Conservation (phyloP, 2,797 vertebrate species). For the Heterohyrax brucei region DNA sequence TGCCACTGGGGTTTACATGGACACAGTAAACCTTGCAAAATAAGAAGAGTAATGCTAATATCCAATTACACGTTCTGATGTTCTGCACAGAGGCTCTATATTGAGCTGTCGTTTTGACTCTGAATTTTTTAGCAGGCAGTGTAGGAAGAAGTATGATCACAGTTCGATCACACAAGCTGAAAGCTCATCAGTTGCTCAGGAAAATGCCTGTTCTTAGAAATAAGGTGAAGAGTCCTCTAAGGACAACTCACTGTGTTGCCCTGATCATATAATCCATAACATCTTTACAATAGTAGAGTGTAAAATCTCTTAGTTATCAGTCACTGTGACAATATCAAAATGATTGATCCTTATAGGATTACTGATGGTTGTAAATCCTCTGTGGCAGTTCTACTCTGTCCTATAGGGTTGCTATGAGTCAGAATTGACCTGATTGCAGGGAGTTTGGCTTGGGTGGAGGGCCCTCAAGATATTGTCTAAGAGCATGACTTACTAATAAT, state of each 20-base stretch:
- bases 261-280: neutral
- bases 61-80: neutral
- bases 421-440: no score
- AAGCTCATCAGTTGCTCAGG: neutral
- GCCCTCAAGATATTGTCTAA: rapidly evolving
- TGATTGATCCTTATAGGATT: neutral
- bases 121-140: neutral
- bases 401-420: no score
- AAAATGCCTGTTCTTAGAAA: neutral
- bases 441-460: neutral
- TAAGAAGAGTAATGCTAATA: neutral
- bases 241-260: neutral
- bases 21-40: neutral
- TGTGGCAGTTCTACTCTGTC: no score
- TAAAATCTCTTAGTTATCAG: neutral
- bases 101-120: neutral
- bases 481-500: neutral
- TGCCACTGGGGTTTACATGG: no score
- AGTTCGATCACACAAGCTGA: neutral
- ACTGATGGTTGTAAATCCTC: no score
- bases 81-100: neutral
- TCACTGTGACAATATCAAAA: neutral
- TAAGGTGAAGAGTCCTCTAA: neutral
- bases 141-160: neutral
- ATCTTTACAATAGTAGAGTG: neutral